phyloP scores from a whole-genome alignment of 2,113 vertebrate species.

The Strix uralensis region DNA sequence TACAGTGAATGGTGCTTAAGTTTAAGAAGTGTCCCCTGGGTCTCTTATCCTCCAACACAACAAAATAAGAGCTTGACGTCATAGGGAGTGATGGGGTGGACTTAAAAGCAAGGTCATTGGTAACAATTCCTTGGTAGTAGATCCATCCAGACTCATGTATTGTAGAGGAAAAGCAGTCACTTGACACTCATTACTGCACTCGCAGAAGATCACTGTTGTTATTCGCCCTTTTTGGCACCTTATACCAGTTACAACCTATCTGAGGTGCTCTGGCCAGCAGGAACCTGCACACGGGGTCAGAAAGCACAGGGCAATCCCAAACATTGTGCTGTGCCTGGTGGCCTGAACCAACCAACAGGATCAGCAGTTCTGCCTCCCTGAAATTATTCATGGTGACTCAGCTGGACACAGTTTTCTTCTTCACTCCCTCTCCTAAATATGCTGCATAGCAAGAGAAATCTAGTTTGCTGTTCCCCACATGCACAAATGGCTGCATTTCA shows the following conservation, averaged over 20 bases:
- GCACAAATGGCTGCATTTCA: background rate
- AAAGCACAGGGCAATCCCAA: background rate
- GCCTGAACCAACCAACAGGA: background rate
- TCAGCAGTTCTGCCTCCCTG: background rate
- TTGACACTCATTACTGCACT: background rate
- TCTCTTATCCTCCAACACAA: background rate
- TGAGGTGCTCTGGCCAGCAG: background rate
- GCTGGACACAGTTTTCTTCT: background rate
- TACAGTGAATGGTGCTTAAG: background rate
- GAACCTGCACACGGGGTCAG: fast-evolving
- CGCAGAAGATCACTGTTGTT: background rate
- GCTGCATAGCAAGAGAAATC: background rate
- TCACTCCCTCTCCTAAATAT: background rate
- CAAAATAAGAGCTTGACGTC: background rate
- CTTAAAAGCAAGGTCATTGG: background rate
- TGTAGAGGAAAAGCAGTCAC: background rate
- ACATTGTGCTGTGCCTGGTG: background rate
- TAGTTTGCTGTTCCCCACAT: background rate
- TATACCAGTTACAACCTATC: background rate
- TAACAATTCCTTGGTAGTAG: background rate
- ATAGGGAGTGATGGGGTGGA: fast-evolving
- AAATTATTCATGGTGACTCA: background rate
- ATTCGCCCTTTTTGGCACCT: background rate
- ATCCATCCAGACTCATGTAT: background rate
- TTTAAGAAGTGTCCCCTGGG: background rate